Evolutionary conservation across 2,797 vertebrate species (phyloP).

Genomic region (Acipenser transmontanus): DNA sequence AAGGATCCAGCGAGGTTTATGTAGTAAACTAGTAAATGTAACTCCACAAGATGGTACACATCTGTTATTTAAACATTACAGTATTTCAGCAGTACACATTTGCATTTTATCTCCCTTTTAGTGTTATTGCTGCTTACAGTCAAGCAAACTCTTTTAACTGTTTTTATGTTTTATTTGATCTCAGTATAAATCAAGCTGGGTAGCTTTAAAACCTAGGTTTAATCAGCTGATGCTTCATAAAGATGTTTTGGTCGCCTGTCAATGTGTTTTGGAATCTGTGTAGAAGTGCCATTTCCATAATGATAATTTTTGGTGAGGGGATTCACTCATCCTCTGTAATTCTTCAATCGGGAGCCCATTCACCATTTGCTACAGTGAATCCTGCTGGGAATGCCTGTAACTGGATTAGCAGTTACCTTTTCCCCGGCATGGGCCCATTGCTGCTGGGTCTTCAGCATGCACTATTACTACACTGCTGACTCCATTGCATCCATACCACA

Average conservation of each 20-base stretch:
- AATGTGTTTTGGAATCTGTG: background rate
- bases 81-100: background rate
- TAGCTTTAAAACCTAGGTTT: background rate
- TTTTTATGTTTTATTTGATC: background rate
- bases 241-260: background rate
- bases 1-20: slow-evolving; percentile 31
- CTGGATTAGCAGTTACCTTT: too few species aligned
- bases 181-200: slow-evolving; percentile 1
- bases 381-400: too few species aligned
- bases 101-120: background rate
- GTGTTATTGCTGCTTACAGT: slow-evolving; percentile 1
- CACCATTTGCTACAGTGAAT: too few species aligned
- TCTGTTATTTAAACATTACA: slow-evolving; percentile 47
- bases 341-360: background rate
- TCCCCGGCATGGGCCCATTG: too few species aligned
- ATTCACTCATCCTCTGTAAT: background rate
- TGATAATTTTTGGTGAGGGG: background rate
- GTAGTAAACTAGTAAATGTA: slow-evolving; percentile 32
- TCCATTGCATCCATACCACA: too few species aligned
- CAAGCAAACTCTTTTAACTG: background rate
- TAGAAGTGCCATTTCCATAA: background rate
- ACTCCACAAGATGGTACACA: slow-evolving; percentile 38
- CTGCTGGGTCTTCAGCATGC: too few species aligned
- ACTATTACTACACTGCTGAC: too few species aligned
- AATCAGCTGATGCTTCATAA: background rate